Evolutionary conservation across 1,140 invertebrate genomes (phyloP), one percentile per base, ranked within the genome.

Genomic region (Drosophila watanabei): DNA sequence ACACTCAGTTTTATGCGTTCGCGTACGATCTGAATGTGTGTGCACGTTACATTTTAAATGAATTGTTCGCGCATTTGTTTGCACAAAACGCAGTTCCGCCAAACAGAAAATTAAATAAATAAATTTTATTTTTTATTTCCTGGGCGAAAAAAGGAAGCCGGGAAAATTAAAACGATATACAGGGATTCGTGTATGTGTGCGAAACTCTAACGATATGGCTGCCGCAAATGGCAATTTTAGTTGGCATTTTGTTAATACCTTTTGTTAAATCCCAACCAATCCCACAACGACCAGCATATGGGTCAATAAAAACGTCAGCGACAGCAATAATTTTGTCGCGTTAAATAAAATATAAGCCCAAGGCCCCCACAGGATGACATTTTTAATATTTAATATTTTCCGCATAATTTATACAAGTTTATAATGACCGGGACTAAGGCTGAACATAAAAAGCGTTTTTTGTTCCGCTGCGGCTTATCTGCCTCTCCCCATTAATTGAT

Each of bases 51-150:
- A 85, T 89, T 89, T 88, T 85, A 89, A 88, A 88, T 88, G 85
- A 88, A 88, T 89, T 89, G 85, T 84, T 89, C 72, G 77, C 85
- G 59, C 69, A 81, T 78, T 88, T 88, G 78, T 84, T 89, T 80
- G 81, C 65, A 72, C 58, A 75, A 68, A 89, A 89, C 59, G 72
- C 69, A 73, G 69, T 61, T 32, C 60, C 69, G 52, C 57, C 82
- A 75, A 86, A 86, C 75, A 81, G 65, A 62, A 87, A 88, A 89
- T 89, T 84, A 88, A 89, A 88, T 89, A 88, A 89, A 88, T 81
- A 82, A 81, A 75, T 79, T 85, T 78, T 80, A 75, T 89, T 84
- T 57, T 79, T 58, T 45, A 33, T 35, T 65, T 35, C 18, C 76
- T 41, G n/a, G 9, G 5, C n/a, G 9, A 33, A 33, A 71, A 71